Evolutionary conservation across 2,797 vertebrate genomes (phyloP).

Genomic region (Alcedo quadribrachys): DNA sequence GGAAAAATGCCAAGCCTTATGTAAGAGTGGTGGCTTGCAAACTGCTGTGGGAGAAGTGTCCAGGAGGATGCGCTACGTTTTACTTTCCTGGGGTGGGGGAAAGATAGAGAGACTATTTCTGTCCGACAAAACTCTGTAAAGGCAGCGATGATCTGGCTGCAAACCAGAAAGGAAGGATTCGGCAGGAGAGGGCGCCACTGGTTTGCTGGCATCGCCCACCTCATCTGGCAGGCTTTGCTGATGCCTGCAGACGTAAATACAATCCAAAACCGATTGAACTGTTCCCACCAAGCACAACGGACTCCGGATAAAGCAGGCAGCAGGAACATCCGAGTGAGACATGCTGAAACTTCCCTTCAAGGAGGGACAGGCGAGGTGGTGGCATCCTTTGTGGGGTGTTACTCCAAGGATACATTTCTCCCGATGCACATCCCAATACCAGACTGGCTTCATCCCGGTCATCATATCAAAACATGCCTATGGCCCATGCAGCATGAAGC

Average conservation of each 20-base stretch:
- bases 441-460: background rate
- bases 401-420: background rate
- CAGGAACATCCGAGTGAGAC: background rate
- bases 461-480: background rate
- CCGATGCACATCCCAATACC: background rate
- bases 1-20: background rate
- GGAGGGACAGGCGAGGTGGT: background rate
- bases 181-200: constrained; percentile 22
- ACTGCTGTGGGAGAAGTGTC: background rate
- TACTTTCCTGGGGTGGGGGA: background rate
- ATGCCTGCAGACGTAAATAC: background rate
- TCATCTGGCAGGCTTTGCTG: background rate
- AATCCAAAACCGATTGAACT: background rate
- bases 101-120: background rate
- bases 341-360: background rate
- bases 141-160: background rate
- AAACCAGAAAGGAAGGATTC: background rate
- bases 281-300: background rate
- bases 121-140: background rate
- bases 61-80: background rate
- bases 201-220: background rate
- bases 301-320: background rate
- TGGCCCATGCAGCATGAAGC: background rate
- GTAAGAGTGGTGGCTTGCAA: background rate
- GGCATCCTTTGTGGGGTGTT: background rate